Evolutionary conservation across 2,888 invertebrate species (phyloP), one percentile per base, ranked within the genome.

Genomic region (Leptinotarsa haldemani): DNA sequence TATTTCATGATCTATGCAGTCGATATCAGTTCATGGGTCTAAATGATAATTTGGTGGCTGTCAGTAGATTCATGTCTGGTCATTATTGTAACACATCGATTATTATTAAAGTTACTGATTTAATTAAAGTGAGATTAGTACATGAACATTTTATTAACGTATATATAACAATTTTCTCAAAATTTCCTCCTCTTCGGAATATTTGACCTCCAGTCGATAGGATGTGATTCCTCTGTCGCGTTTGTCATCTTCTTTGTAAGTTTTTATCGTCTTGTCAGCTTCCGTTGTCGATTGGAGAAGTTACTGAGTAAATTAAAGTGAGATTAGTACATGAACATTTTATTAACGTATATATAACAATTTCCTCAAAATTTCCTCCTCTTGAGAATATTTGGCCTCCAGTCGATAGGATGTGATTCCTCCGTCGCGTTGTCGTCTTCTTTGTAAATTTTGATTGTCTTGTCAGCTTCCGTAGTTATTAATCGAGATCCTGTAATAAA

Each of bases 201-300:
- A 85, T 99, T 98, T 0, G 99, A 99, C 73, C 97, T 92, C 99
- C 99, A 99, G 87, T 97, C 95, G 82, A 99, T 91, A 0, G 99
- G 99, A 89, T 99, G 97, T 0, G 94, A 92, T 84, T 99, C 98
- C 89, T 99, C 99, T 0, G 95, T 94, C 1, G 99, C 99, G 25
- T 94, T 94, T 91, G 15, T 98, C 97, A 87, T 99, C 99, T 88
- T 98, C 98, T 85, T 95, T 96, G 89, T 99, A 99, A 78, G 99
- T 95, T 90, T 99, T 99, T 82, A 99, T 97, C 1, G 99, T 99
- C 88, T 99, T 99, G 88, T 99, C 99, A 0, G 99, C 98, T 87
- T 99, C 99, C 0, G 97, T 95, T 40, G 12, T 40, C 1, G 9
- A 40, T 12, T 40, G 9, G 40, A 40, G 1, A 30, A 9, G 9